Percentiles rank a stretch among this genome's conserved stretches.
phyloP scores from a whole-genome alignment of 2,888 invertebrate species.

The Empis livida region DNA sequence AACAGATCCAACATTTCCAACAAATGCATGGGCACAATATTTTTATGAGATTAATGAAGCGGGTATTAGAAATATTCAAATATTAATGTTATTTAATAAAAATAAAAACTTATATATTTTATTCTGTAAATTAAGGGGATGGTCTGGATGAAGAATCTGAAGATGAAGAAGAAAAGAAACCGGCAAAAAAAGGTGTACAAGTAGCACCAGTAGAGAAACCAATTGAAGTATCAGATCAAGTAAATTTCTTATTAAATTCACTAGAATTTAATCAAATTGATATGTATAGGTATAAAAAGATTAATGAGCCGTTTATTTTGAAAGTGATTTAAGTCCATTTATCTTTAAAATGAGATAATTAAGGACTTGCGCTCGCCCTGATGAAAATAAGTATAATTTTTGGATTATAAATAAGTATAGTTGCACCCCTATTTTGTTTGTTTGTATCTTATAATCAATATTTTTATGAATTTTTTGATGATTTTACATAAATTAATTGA shows the following conservation, averaged over 20 bases:
- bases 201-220: conserved; percentile 14
- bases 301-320: too few relatives aligned
- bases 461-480: too few relatives aligned
- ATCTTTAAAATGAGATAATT: too few relatives aligned
- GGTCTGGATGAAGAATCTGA: conserved; percentile 24
- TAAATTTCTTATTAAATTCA: conserved; percentile 25
- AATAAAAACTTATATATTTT: conserved; percentile 15
- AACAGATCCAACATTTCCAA: conserved; percentile 52
- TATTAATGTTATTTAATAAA: background rate
- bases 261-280: conserved; percentile 36
- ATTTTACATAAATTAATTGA: too few relatives aligned
- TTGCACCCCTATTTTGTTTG: too few relatives aligned
- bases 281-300: conserved; percentile 30
- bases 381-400: too few relatives aligned
- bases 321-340: too few relatives aligned
- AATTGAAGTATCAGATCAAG: conserved; percentile 24
- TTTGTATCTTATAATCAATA: too few relatives aligned
- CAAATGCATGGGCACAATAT: conserved; percentile 58
- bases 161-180: conserved; percentile 20
- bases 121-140: conserved; percentile 18
- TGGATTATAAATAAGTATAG: too few relatives aligned
- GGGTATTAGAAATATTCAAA: conserved; percentile 12
- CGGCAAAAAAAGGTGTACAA: conserved; percentile 24
- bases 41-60: conserved; percentile 35
- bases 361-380: too few relatives aligned